A percentile compares a stretch with the other conserved stretches of the same genome.
Conservation (phyloP, 2,113 vertebrate genomes). For the Crotalus helleri region DNA sequence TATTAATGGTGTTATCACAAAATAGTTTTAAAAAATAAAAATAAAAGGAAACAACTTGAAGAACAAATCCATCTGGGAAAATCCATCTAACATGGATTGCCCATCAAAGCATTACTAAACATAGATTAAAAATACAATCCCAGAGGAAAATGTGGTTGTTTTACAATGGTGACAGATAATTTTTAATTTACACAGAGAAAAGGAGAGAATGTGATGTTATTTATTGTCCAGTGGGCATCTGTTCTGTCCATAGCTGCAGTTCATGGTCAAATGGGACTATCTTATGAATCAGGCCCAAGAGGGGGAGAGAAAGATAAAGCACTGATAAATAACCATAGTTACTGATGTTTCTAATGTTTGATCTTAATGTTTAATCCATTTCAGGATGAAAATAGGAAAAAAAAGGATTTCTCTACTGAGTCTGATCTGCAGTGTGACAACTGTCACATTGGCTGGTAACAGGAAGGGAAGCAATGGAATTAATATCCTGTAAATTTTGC, state of each 20-base stretch:
- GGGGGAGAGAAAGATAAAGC: neutral
- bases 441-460: conserved; percentile 11
- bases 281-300: neutral
- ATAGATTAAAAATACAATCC: conserved; percentile 56
- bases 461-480: conserved; percentile 3
- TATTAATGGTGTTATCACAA: conserved; percentile 33
- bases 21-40: conserved; percentile 41
- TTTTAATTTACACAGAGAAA: conserved; percentile 31
- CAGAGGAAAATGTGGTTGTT: conserved; percentile 46
- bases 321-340: conserved; percentile 34
- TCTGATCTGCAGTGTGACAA: conserved; percentile 42
- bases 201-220: conserved; percentile 38
- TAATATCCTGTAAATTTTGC: conserved; percentile 21
- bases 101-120: conserved; percentile 41
- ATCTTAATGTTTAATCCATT: conserved; percentile 36
- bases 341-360: conserved; percentile 42
- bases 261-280: conserved; percentile 18
- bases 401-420: neutral
- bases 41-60: conserved; percentile 17
- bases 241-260: conserved; percentile 27
- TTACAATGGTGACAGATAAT: conserved; percentile 44
- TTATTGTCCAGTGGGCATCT: conserved; percentile 35
- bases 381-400: neutral
- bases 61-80: conserved; percentile 41
- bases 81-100: conserved; percentile 30